phyloP scores from a whole-genome alignment of 2,888 invertebrate species.

The Ptychoptera contaminata region DNA sequence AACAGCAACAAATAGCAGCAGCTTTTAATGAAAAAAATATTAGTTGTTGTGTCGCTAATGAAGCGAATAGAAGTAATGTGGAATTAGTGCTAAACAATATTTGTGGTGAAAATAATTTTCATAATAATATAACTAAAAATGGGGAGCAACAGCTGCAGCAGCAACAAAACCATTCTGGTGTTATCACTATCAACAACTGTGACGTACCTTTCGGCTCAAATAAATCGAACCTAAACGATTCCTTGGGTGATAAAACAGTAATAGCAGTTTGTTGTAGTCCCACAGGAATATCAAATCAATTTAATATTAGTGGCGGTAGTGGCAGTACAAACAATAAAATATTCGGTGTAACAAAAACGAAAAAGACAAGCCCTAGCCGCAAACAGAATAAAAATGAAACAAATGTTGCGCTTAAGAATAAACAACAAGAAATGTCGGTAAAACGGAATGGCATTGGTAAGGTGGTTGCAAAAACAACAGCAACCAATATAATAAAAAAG shows the following conservation, averaged over 20 bases:
- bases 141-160: too few relatives aligned
- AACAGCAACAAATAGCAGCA: background rate
- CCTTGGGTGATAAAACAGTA: background rate
- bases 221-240: constrained; percentile 4
- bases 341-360: constrained; percentile 3
- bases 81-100: too few relatives aligned
- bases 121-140: too few relatives aligned
- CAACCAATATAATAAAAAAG: background rate
- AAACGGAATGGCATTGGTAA: constrained; percentile 62
- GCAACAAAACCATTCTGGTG: background rate
- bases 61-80: too few relatives aligned
- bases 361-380: constrained; percentile 17
- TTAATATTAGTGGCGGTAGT: background rate
- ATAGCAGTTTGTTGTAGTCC: too few relatives aligned
- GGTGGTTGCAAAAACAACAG: constrained; percentile 22
- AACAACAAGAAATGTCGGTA: constrained; percentile 62
- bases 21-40: background rate
- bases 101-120: too few relatives aligned
- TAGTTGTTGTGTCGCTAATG: constrained; percentile 3
- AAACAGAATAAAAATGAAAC: constrained; percentile 37
- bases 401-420: constrained; percentile 32
- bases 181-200: background rate
- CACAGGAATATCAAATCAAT: too few relatives aligned
- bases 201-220: constrained; percentile 5
- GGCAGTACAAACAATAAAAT: background rate